Percentiles rank a stretch among this genome's conserved stretches.
phyloP scores from a whole-genome alignment of 1,140 invertebrate genomes.

The Ladona fulva region DNA sequence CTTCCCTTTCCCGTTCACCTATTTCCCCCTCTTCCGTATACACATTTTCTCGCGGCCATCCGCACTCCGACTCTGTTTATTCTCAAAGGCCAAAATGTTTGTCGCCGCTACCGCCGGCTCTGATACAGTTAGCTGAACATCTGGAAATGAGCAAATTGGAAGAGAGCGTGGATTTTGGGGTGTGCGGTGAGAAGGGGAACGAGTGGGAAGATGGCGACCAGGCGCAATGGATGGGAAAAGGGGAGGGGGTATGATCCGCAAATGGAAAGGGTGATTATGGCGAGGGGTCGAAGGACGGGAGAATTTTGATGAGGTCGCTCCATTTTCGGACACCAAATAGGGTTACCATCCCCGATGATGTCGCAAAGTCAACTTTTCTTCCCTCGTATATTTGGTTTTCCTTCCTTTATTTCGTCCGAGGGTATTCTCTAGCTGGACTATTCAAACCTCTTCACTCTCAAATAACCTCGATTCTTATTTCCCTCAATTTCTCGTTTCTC shows the following conservation, averaged over 20 bases:
- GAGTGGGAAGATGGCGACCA: background rate
- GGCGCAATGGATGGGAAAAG: background rate
- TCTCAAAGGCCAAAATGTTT: background rate
- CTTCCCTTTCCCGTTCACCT: background rate
- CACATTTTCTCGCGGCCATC: background rate
- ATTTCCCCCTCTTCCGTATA: background rate
- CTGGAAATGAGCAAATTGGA: conserved; percentile 9
- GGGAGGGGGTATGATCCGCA: background rate
- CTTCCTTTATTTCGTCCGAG: too few relatives aligned
- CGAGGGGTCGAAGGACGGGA: background rate
- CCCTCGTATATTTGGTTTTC: too few relatives aligned
- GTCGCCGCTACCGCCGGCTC: background rate
- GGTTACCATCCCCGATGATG: too few relatives aligned
- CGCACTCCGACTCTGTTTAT: background rate
- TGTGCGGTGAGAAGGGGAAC: background rate
- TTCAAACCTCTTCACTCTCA: too few relatives aligned
- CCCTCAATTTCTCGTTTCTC: too few relatives aligned
- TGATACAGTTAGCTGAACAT: conserved; percentile 1
- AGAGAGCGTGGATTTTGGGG: background rate
- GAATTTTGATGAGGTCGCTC: background rate
- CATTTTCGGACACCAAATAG: too few relatives aligned
- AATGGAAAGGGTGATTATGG: background rate
- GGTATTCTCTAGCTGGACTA: too few relatives aligned
- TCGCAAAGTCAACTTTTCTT: too few relatives aligned
- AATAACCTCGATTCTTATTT: too few relatives aligned